phyloP scores from a whole-genome alignment of 2,888 invertebrate genomes.

The Unio pictorum region DNA sequence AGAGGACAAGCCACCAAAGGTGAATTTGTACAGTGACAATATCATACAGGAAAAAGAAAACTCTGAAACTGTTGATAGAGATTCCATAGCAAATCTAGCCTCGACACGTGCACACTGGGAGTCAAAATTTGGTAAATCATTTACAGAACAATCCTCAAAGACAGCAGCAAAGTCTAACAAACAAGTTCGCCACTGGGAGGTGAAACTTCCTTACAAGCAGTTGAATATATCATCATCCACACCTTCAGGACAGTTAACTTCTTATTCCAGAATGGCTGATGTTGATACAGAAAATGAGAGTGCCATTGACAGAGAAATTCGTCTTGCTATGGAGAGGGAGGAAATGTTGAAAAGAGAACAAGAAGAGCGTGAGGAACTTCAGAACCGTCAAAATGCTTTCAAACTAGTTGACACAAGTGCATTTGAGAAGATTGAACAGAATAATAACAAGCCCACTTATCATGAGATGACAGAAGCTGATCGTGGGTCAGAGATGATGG shows the following conservation, averaged over 20 bases:
- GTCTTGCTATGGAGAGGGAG: slow-evolving; percentile 63
- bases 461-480: slow-evolving; percentile 66
- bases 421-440: slow-evolving; percentile 32
- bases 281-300: slow-evolving; percentile 53
- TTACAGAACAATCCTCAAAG: slow-evolving; percentile 11
- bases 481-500: slow-evolving; percentile 55
- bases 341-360: slow-evolving; percentile 56
- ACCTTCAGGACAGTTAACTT: slow-evolving; percentile 28
- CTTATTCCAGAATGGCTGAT: slow-evolving; percentile 35
- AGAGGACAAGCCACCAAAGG: slow-evolving; percentile 49
- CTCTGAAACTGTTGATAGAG: slow-evolving; percentile 55
- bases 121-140: slow-evolving; percentile 17
- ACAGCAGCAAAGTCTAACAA: slow-evolving; percentile 16
- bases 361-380: slow-evolving; percentile 44
- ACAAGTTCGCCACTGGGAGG: slow-evolving; percentile 54
- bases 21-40: slow-evolving; percentile 60
- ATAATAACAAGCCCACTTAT: slow-evolving; percentile 48
- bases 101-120: slow-evolving; percentile 62
- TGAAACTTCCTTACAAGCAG: slow-evolving; percentile 43
- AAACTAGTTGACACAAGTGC: slow-evolving; percentile 21
- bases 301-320: slow-evolving; percentile 67
- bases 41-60: slow-evolving; percentile 53
- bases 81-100: slow-evolving; percentile 60
- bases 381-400: slow-evolving; percentile 33
- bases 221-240: not conserved